Evolutionary conservation across 2,113 vertebrate species (phyloP).

Genomic region (Lophius piscatorius): DNA sequence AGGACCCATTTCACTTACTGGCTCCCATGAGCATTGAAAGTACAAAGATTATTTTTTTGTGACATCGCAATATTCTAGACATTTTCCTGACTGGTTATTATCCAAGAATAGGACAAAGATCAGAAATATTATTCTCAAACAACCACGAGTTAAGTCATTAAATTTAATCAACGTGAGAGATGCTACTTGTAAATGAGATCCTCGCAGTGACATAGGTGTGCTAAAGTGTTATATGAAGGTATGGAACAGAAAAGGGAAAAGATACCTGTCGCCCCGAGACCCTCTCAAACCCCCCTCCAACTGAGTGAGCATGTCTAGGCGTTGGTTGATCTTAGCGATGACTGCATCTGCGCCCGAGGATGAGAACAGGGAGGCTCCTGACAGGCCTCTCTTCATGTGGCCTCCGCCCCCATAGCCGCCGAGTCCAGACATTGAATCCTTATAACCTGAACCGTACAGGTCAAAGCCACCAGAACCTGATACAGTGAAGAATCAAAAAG

Average conservation of each 20-base stretch:
- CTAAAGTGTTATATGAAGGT: not conserved
- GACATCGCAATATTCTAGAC: too few species aligned
- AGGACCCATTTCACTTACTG: too few species aligned
- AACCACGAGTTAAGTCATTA: too few species aligned
- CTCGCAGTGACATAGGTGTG: not conserved
- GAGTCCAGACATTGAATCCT: constrained; percentile 77
- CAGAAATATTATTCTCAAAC: too few species aligned
- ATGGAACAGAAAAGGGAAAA: not conserved
- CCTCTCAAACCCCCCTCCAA: constrained; percentile 75
- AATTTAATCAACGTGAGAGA: too few species aligned
- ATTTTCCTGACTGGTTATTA: too few species aligned
- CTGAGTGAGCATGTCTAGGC: constrained; percentile 85
- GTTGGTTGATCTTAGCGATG: constrained; percentile 90
- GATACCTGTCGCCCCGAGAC: constrained; percentile 77
- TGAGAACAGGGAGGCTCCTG: constrained; percentile 66
- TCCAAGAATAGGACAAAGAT: too few species aligned
- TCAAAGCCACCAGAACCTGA: constrained; percentile 76
- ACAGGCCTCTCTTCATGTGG: constrained; percentile 76
- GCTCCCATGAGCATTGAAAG: too few species aligned
- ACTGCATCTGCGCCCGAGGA: constrained; percentile 82
- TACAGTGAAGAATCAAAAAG: not conserved
- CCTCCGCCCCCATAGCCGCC: constrained; percentile 71
- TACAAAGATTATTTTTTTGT: too few species aligned
- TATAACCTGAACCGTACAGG: constrained; percentile 73
- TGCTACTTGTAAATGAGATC: too few species aligned